phyloP scores from a whole-genome alignment of 1,140 invertebrate species.

The Dendrolimus kikuchii region DNA sequence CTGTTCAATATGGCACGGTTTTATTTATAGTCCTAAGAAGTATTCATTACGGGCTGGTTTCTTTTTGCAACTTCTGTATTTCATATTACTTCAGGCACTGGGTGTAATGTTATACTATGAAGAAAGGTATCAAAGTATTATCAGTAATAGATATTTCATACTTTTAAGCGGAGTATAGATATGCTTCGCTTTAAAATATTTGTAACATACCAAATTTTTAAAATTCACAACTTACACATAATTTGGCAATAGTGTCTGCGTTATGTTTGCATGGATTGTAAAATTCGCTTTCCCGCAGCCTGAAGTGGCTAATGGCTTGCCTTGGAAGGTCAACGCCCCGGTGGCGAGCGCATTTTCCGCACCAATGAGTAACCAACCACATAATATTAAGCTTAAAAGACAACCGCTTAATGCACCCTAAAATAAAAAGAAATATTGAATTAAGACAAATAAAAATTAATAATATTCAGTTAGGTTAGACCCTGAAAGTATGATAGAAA shows the following conservation, averaged over 20 bases:
- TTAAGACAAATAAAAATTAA: slow-evolving; percentile 1
- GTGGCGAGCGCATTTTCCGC: slow-evolving; percentile 59
- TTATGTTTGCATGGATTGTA: slow-evolving; percentile 32
- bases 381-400: slow-evolving; percentile 51
- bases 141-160: no score
- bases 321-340: slow-evolving; percentile 61
- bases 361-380: slow-evolving; percentile 58
- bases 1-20: no score
- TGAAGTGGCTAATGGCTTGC: slow-evolving; percentile 46
- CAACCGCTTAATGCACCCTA: slow-evolving; percentile 59
- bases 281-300: slow-evolving; percentile 57
- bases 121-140: no score
- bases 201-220: slow-evolving; percentile 3
- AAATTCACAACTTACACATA: slow-evolving; percentile 35
- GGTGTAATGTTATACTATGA: no score
- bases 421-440: slow-evolving; percentile 11
- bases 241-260: slow-evolving; percentile 29
- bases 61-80: no score
- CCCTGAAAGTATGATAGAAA: background rate
- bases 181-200: no score
- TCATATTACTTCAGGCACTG: no score
- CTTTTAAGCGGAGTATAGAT: no score
- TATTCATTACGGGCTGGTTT: no score
- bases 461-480: background rate
- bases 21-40: no score